phyloP scores from a whole-genome alignment of 2,797 vertebrate genomes.

The Nannoperca obscura region DNA sequence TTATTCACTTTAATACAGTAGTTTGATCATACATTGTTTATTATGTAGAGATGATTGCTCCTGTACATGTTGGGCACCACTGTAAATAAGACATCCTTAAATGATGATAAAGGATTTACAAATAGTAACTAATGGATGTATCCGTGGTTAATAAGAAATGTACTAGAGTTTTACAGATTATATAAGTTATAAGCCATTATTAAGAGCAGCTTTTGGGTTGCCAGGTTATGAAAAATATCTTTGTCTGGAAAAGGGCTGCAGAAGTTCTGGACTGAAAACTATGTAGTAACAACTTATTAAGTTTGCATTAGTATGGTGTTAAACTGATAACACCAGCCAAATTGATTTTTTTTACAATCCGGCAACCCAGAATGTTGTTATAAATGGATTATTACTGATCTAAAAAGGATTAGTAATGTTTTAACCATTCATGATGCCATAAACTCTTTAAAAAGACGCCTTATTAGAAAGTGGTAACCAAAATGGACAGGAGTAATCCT shows the following conservation, averaged over 20 bases:
- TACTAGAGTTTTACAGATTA: not conserved
- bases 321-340: not conserved
- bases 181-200: not conserved
- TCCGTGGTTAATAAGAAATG: not conserved
- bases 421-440: not conserved
- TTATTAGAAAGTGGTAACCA: not conserved
- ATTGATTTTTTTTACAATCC: not conserved
- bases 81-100: not conserved
- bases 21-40: not conserved
- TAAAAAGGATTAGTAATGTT: not conserved
- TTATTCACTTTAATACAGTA: not conserved
- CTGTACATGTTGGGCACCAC: not conserved
- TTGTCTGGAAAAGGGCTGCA: not conserved
- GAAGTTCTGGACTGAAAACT: not conserved
- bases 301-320: not conserved
- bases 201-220: not conserved
- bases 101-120: not conserved
- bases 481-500: not conserved
- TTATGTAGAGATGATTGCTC: not conserved
- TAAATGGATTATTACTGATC: not conserved
- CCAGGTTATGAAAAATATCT: slow-evolving; percentile 7
- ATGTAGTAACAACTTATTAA: slow-evolving; percentile 8
- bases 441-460: not conserved
- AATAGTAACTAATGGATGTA: not conserved
- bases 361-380: not conserved